Base-by-base conservation (phyloP, 2,113 vertebrate genomes). In the Nibea coibor region DNA sequence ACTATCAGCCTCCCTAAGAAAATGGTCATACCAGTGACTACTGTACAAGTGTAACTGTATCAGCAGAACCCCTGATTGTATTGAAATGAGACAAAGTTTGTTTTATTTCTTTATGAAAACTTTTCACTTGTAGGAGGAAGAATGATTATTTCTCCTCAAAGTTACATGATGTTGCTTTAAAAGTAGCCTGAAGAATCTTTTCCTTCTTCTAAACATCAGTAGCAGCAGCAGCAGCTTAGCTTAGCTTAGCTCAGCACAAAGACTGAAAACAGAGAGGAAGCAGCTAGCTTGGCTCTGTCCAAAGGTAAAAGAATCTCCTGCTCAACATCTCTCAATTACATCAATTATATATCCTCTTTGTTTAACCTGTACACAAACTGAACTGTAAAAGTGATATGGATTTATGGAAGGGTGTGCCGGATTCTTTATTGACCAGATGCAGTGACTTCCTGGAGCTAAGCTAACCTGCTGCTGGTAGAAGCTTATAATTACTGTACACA, bases 401-500 rank as follows among this genome's bases (percentile, higher is more conserved):
- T 75, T 78, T 51, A 66, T 24, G 12, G 45, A 22, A 3, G 16
- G 14, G 1, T 66, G 35, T 56, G 42, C 2, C 2, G 1, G 19
- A 28, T 56, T 35, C 4, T 31, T 64, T 67, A 47, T 6, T 11
- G 10, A 10, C 1, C 19, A 9, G 20, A 26, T 20, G 64, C 39
- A 39, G 66, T 16, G 39, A 48, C 47, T 45, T 72, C 59, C 74
- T 64, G 19, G 11, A 73, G 57, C 43, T 61, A n/a, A 24, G 24
- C 20, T 35, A 26, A n/a, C 54, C 28, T 42, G 58, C 3, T 2
- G 42, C 19, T 48, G 11, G 10, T 5, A 19, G 0, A 47, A 20
- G 16, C 53, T 54, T 24, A 35, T 72, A 17, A 51, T 50, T 22
- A 17, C 58, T 3, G 2, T n/a, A 12, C 45, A 39, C 11, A n/a